phyloP scores from a whole-genome alignment of 2,888 invertebrate species.

The Psylliodes chrysocephalus region DNA sequence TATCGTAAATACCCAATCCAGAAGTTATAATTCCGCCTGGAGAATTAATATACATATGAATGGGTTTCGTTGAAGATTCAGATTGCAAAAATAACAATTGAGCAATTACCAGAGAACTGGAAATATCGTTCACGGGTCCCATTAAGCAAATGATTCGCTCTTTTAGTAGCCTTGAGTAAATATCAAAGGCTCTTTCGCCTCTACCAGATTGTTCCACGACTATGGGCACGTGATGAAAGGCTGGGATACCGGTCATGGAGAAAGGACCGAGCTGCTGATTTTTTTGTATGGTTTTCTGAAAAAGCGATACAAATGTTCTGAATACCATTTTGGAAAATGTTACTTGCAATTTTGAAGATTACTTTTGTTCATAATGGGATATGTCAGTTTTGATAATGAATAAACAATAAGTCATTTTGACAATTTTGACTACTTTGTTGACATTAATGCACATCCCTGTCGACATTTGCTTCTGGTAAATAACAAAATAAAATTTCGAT shows the following conservation, averaged over 20 bases:
- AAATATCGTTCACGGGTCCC: conserved; percentile 92
- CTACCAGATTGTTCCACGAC: conserved; percentile 96
- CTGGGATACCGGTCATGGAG: conserved; percentile 45
- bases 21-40: conserved; percentile 95
- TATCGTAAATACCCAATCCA: conserved; percentile 96
- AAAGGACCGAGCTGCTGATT: conserved; percentile 3
- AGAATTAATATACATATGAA: conserved; percentile 96
- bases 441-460: too few species aligned
- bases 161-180: conserved; percentile 92
- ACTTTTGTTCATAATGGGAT: too few species aligned
- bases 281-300: conserved; percentile 12
- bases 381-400: too few species aligned
- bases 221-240: conserved; percentile 78
- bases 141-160: conserved; percentile 97
- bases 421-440: too few species aligned
- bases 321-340: conserved; percentile 26
- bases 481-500: too few species aligned
- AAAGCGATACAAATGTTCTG: conserved; percentile 23
- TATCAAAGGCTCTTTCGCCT: conserved; percentile 96
- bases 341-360: conserved; percentile 4
- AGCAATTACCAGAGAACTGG: conserved; percentile 92
- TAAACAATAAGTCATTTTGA: too few species aligned
- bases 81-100: conserved; percentile 92
- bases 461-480: too few species aligned
- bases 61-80: conserved; percentile 93